phyloP scores from a whole-genome alignment of 2,113 vertebrate species.

The Oplegnathus fasciatus region DNA sequence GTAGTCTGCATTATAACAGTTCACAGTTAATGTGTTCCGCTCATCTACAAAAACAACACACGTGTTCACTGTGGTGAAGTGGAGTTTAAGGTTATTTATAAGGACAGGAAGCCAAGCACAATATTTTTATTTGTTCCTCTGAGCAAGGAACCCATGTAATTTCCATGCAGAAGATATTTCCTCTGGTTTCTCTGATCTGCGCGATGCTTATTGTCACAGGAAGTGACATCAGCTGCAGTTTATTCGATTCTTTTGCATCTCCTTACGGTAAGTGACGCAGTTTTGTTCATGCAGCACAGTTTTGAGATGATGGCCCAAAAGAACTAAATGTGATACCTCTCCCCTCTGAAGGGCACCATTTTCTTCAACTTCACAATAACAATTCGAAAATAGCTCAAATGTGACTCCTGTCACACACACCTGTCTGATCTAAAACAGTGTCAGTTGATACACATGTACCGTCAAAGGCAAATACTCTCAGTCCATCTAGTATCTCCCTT shows the following conservation, averaged over 20 bases:
- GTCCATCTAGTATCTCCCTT: background rate
- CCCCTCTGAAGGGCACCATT: background rate
- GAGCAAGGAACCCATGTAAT: background rate
- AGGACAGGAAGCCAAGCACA: slow-evolving; percentile 13
- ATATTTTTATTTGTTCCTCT: slow-evolving; percentile 18
- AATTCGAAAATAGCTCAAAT: background rate
- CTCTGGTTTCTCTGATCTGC: slow-evolving; percentile 31
- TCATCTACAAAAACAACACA: background rate
- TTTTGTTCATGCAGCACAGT: background rate
- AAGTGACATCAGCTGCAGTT: slow-evolving; percentile 33
- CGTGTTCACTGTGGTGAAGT: background rate
- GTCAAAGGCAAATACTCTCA: no score
- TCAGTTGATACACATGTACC: no score
- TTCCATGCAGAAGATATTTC: slow-evolving; percentile 39
- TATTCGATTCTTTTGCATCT: background rate
- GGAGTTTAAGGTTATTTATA: background rate
- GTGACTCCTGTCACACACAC: no score
- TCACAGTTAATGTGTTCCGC: background rate
- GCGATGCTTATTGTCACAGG: slow-evolving; percentile 38
- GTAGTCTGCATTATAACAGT: background rate
- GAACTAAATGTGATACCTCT: background rate
- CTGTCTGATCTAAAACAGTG: background rate
- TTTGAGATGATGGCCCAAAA: background rate
- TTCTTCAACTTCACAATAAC: background rate
- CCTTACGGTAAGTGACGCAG: background rate